Evolutionary conservation across 2,888 invertebrate genomes (phyloP), one percentile per base, ranked within the genome.

Genomic region (Lacanobia wlatinum): DNA sequence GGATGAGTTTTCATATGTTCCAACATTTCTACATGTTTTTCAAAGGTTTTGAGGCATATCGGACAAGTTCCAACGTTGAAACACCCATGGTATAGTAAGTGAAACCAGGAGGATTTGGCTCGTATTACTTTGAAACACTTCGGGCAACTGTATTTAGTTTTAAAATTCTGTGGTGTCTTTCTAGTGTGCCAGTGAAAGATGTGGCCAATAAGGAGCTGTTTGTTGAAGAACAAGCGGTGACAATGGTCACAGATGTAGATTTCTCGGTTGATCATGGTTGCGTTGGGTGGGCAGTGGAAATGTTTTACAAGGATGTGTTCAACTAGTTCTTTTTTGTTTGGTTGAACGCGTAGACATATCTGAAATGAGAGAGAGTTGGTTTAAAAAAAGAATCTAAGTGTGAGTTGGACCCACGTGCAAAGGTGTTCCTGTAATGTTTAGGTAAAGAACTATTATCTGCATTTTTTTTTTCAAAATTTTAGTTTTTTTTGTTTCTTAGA

Each of bases 171-270:
- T 0, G 16, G 5, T 0, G 50, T 46, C 0, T 70, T 70, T 0
- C n/a, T 12, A 0, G 43, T 50, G 23, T 80, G 80, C 0, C 60
- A 61, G 2, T 81, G 75, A 0, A 58, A 50, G 0, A 93, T 88
- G 28, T 95, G 95, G 0, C 84, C 48, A 0, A 74, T 28, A 0
- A 95, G 63, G 0, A 92, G 66, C 0, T 75, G 55, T 55, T 94
- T 94, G 73, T 94, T 94, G 78, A 94, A 95, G 81, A 93, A 94
- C 7, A 94, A 60, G 0, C 83, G 69, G 0, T 80, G 28, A 18
- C 95, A 95, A 0, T 79, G 1, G 1, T 92, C 82, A 8, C 95
- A 95, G 0, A 94, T 80, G 69, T 84, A 95, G 3, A 93, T 85
- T 34, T 94, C 89, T 0, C 92, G 81, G 71, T 94, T 92, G 0